Base-by-base conservation (phyloP, 2,888 invertebrate genomes). In the Microchrysa polita region DNA sequence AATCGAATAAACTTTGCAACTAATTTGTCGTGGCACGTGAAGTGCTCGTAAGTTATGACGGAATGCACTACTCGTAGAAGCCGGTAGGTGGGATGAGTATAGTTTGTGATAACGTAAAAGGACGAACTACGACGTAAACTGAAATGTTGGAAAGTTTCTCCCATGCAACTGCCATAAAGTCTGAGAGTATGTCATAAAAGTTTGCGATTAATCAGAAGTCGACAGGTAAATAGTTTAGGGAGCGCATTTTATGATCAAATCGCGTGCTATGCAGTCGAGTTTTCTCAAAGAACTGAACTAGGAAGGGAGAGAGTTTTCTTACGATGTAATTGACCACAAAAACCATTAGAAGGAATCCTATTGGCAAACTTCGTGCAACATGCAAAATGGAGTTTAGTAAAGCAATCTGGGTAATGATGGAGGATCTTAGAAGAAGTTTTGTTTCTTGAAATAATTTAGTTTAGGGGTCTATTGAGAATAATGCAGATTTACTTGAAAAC, bases 151-250 rank as follows among this genome's bases (percentile, higher is more conserved):
- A 20, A 20, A 55, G 20, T 55, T 55, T 18, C 55, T 55, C 18
- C 20, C 20, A n/a, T 20, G 20, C 10, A 20, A 10, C 20, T 55
- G 55, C 55, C 55, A 55, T 55, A 16, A 55, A 55, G 48, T 48
- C 48, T 48, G 2, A n/a, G 48, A 55, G 55, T 55, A 55, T 20
- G 55, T 55, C 55, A 55, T 55, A 55, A 55, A 55, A 55, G 55
- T 55, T 22, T 20, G 55, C 18, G 55, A 55, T 55, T 55, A 55
- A 55, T 55, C 55, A 55, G 22, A 20, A 55, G 18, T 55, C 55
- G 55, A 55, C 55, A 20, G 55, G 18, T 16, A 55, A 55, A 55
- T 55, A 20, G 55, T 16, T 22, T 55, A 18, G 55, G 55, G 55
- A 55, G 55, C 22, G 22, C 16, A 52, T 52, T 52, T 52, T 20